Base-by-base conservation (phyloP, 2,888 invertebrate species). In the Caenorhabditis panamensis region DNA sequence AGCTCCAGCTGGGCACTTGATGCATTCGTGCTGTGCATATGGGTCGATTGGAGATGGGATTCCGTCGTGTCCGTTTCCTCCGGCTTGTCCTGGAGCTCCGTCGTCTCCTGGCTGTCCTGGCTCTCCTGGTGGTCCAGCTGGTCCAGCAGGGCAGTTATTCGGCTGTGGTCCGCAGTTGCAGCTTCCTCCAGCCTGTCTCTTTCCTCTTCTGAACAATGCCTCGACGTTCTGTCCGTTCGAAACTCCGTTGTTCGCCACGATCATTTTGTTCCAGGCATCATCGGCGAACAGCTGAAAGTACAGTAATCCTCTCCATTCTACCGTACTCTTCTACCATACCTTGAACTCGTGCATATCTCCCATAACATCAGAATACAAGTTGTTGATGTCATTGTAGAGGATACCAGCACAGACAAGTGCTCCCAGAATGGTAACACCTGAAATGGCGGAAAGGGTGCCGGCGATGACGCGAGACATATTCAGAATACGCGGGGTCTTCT, bases 331-430 rank as follows among this genome's bases (percentile, higher is more conserved):
- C n/a, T n/a, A n/a, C n/a, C 31, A 31, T 31, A 75, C 75, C 54
- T 66, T 75, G 16, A 75, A 75, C 75, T 75, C 75, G 51, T 77
- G 77, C 77, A 77, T 77, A 78, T 83, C 83, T 31, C 73, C 77
- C 80, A 83, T 77, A 13, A 80, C 75, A 51, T 83, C 83, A 9
- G 72, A 76, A 28, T 83, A 83, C 31, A 83, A 47, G 9, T 58
- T 53, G 72, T 83, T 83, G 71, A 83, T 83, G 44, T 83, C 83
- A 68, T 83, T 77, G 75, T 80, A 82, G 6, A 82, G 44, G 16
- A 75, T 59, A 31, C 75, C 82, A 24, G 71, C 79, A 28, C 54
- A 20, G 11, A 79, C 31, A 13, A 82, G 44, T 9, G 72, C 59
- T 41, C 66, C 79, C 4, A 82, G 47, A 47, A 82, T 79, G 18